Evolutionary conservation across 2,113 vertebrate species (phyloP).

Genomic region (Gallinago media): DNA sequence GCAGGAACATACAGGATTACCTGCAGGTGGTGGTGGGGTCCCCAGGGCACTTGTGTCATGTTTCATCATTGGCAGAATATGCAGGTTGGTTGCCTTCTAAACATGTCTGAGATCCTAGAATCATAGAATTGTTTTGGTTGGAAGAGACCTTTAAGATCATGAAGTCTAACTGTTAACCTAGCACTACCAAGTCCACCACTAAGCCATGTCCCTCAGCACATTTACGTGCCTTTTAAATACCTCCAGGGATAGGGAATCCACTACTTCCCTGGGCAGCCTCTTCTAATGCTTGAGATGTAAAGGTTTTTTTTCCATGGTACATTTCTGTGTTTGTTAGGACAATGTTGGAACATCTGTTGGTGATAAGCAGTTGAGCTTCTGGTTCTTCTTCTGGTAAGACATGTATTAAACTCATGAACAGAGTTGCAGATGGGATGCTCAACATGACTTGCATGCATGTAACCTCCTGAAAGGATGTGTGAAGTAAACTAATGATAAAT

Average conservation of each 20-base stretch:
- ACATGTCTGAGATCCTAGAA: background rate
- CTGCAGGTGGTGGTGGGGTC: background rate
- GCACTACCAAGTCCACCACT: background rate
- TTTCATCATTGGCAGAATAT: background rate
- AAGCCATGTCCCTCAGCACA: background rate
- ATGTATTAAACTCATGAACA: background rate
- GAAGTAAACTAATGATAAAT: background rate
- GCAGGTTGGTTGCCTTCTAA: background rate
- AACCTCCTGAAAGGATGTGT: background rate
- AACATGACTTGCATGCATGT: background rate
- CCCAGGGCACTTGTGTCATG: background rate
- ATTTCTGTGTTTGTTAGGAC: background rate
- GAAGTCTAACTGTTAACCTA: background rate
- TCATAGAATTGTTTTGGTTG: background rate
- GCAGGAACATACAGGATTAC: background rate
- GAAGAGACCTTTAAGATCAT: background rate
- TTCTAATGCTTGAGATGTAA: background rate
- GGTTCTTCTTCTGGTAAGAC: background rate
- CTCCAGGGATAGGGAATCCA: background rate
- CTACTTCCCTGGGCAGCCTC: background rate
- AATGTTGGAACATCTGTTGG: background rate
- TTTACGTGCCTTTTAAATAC: background rate
- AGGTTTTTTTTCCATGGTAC: background rate
- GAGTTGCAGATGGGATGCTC: background rate
- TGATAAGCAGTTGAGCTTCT: background rate